Base-by-base conservation (phyloP, 2,113 vertebrate species). In the Salvelinus fontinalis region DNA sequence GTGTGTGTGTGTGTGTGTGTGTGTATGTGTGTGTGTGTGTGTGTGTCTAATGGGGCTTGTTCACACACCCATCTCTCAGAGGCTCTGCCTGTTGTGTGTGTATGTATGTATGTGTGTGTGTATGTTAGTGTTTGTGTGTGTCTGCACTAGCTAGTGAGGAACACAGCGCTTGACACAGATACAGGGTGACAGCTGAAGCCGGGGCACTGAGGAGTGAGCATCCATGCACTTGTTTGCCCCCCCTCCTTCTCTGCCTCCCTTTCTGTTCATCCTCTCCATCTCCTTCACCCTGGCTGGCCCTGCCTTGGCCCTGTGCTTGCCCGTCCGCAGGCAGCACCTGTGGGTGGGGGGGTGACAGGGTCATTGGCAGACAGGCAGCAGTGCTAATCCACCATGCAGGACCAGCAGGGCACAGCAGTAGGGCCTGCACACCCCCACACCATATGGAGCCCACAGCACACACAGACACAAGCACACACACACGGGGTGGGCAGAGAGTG, bases 181-280 rank as follows among this genome's bases (percentile, higher is more conserved):
- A 76, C 73, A 82, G 83, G 26, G 13, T 89, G 81, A 91, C 74
- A 83, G 65, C 8, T 81, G 68, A 84, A 87, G 73, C 78, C 79
- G 57, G 62, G 85, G 77, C 84, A 87, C 83, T 90, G 90, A 80
- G 87, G 79, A 70, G 5, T 88, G 91, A 88, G 90, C 89, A 92
- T 93, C 90, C 87, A 88, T 87, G 87, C 77, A 81, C 80, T 84
- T 87, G 74, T 89, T 84, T 89, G 84, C 89, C 91, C 85, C 80
- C 78, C 83, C 86, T 81, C 84, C 31, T 84, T 87, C 79, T 86
- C 1, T 80, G 26, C 20, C 7, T 24, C 49, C 1, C 79, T 78
- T 69, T 75, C 27, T 75, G 70, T 73, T 78, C 80, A 70, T 62
- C 75, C 73, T 72, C 72, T 81, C 67, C 74, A 49, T 70, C 69